Conservation (phyloP, 2,113 vertebrate genomes). For the Silurus meridionalis region DNA sequence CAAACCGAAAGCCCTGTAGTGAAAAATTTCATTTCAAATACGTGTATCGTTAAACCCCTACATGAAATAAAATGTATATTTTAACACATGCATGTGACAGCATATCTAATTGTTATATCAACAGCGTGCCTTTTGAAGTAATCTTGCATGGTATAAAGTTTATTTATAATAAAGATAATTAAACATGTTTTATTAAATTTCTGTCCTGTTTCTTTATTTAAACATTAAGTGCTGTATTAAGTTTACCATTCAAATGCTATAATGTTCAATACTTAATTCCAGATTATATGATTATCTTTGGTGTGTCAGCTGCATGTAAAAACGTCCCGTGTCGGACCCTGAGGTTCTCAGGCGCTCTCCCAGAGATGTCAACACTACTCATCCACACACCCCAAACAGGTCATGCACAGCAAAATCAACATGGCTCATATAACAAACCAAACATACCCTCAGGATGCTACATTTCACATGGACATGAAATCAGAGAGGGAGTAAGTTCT, state of each 20-base stretch:
- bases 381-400: not conserved
- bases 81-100: no score
- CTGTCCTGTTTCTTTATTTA: not conserved
- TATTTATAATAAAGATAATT: no score
- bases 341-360: constrained; percentile 26
- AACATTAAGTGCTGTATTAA: not conserved
- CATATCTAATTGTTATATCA: no score
- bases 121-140: no score
- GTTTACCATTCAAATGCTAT: not conserved
- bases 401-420: constrained; percentile 38
- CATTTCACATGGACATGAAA: constrained; percentile 27
- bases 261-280: not conserved
- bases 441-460: constrained; percentile 4
- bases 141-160: no score
- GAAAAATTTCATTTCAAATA: no score
- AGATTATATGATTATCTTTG: not conserved
- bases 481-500: not conserved
- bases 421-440: constrained; percentile 30
- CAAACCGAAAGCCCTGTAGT: no score
- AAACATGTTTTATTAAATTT: not conserved
- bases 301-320: not conserved
- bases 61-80: no score
- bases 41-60: no score
- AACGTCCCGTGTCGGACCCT: not conserved
- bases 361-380: constrained; percentile 31